phyloP scores from a whole-genome alignment of 1,140 invertebrate species.

The Brachionus plicatilis region DNA sequence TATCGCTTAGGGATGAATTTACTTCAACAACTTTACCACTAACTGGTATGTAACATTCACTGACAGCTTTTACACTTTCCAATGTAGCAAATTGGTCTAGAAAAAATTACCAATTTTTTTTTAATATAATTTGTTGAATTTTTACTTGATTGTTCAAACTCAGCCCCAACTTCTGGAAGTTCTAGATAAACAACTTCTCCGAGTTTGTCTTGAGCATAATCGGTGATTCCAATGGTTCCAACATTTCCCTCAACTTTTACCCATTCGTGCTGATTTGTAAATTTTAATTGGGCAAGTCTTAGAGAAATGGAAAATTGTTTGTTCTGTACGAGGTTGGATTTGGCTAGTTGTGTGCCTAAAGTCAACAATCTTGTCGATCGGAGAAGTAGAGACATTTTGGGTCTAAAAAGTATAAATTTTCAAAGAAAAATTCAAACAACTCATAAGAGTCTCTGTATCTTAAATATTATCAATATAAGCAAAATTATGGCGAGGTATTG shows the following conservation, averaged over 20 bases:
- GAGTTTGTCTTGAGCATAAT: constrained; percentile 39
- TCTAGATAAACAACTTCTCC: constrained; percentile 40
- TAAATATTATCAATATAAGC: background rate
- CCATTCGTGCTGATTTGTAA: constrained; percentile 40
- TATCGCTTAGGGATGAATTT: constrained; percentile 18
- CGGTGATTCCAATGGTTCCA: constrained; percentile 22
- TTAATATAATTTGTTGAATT: background rate
- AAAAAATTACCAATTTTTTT: background rate
- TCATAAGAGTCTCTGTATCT: background rate
- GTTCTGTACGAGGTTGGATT: background rate
- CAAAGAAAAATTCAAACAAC: background rate
- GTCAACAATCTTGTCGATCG: background rate
- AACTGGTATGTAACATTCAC: constrained; percentile 21
- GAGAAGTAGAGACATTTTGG: background rate
- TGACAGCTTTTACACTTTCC: constrained; percentile 40
- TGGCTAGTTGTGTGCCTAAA: background rate
- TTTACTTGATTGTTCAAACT: constrained; percentile 16
- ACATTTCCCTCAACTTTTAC: background rate
- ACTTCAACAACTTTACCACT: constrained; percentile 18
- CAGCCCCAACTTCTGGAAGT: constrained; percentile 14
- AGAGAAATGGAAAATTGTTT: constrained; percentile 14
- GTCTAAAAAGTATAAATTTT: background rate
- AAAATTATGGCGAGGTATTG: background rate
- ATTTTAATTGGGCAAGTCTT: background rate
- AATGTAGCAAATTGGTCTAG: constrained; percentile 28